Conservation (phyloP, 1,140 invertebrate species). For the Limonius californicus region DNA sequence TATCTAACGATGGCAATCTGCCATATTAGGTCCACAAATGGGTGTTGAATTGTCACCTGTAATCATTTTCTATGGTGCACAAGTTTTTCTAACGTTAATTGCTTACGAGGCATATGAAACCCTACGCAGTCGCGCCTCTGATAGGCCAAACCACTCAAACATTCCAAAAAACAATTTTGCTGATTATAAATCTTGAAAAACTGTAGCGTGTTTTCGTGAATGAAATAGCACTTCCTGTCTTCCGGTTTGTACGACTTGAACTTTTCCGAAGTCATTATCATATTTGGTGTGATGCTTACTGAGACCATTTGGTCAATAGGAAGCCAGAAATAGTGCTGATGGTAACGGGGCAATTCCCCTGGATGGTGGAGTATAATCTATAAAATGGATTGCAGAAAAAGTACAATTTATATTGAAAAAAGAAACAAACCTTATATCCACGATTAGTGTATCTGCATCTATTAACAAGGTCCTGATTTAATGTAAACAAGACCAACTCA, state of each 20-base stretch:
- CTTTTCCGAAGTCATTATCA: conserved; percentile 56
- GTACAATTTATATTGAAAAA: too few species aligned
- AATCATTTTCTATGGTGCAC: too few species aligned
- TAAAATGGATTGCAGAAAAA: too few species aligned
- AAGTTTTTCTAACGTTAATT: too few species aligned
- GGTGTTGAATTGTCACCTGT: too few species aligned
- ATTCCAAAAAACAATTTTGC: conserved; percentile 71
- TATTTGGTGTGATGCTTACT: conserved; percentile 53
- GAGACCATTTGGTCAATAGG: conserved; percentile 54
- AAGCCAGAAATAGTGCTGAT: conserved; percentile 53
- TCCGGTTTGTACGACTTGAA: conserved; percentile 52
- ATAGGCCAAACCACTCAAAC: conserved; percentile 69
- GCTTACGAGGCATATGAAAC: conserved; percentile 64
- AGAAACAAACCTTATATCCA: too few species aligned
- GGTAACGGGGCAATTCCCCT: conserved; percentile 53
- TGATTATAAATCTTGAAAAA: conserved; percentile 70
- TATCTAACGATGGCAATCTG: too few species aligned
- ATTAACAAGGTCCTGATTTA: too few species aligned
- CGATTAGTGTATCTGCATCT: too few species aligned
- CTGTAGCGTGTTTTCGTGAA: conserved; percentile 51
- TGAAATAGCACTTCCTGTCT: conserved; percentile 57
- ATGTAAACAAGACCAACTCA: too few species aligned
- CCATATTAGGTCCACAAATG: too few species aligned
- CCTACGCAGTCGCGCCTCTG: conserved; percentile 60
- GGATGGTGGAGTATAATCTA: conserved; percentile 56